A percentile compares a stretch with the other conserved stretches of the same genome.
phyloP scores from a whole-genome alignment of 1,140 invertebrate species.

The Druon quercuslanigerum region DNA sequence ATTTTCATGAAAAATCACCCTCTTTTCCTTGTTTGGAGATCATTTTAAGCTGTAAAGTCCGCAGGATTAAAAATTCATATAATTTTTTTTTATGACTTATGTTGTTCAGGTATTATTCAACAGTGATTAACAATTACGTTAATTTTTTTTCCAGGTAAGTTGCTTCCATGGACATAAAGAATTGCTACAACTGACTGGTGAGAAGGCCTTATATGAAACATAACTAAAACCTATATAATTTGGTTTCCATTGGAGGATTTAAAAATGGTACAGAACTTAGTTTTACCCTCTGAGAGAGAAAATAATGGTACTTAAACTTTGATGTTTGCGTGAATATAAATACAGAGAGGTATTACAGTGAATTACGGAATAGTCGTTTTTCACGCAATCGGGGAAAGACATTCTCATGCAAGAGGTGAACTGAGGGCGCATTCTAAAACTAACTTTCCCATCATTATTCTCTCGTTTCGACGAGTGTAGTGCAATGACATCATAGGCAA shows the following conservation, averaged over 20 bases:
- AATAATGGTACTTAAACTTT: background rate
- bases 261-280: background rate
- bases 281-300: too few relatives aligned
- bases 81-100: too few relatives aligned
- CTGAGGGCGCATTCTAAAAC: slow-evolving; percentile 30
- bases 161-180: background rate
- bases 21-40: too few relatives aligned
- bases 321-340: slow-evolving; percentile 2
- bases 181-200: too few relatives aligned
- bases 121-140: background rate
- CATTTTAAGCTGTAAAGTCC: too few relatives aligned
- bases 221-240: too few relatives aligned
- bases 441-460: slow-evolving; percentile 31
- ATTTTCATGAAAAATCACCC: too few relatives aligned
- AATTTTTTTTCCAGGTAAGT: slow-evolving; percentile 7
- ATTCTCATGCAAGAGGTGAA: slow-evolving; percentile 28
- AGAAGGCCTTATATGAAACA: too few relatives aligned
- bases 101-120: too few relatives aligned
- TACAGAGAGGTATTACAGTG: background rate
- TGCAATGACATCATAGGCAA: slow-evolving; percentile 3
- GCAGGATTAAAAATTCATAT: too few relatives aligned
- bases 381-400: slow-evolving; percentile 7
- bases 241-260: too few relatives aligned
- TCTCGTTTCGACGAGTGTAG: slow-evolving; percentile 27
- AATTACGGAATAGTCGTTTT: slow-evolving; percentile 20